A percentile compares a stretch with the other conserved stretches of the same genome.
These are phyloP conservation scores for Psylliodes chrysocephalus DNA, from an alignment of 2,888 invertebrate genomes.

Conservation along the genomic window DNA sequence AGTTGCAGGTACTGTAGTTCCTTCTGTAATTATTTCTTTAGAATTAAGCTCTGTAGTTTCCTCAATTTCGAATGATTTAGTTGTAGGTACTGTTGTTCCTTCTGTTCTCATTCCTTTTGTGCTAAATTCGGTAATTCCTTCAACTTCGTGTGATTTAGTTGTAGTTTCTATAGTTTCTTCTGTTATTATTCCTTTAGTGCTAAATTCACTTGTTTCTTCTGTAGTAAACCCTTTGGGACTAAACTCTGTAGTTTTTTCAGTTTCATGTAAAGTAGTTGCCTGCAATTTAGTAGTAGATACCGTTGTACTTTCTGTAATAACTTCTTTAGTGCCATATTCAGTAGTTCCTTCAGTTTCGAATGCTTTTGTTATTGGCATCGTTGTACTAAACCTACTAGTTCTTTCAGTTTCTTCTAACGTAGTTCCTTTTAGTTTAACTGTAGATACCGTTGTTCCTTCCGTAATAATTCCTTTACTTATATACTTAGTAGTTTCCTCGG, in stretches of 20 bases:
- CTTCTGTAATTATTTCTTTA: neutral
- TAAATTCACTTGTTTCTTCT: no score
- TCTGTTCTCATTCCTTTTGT: no score
- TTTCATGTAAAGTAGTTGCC: no score
- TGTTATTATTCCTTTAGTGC: no score
- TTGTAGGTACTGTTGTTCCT: neutral
- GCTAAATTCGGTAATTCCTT: no score
- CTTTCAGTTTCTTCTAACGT: neutral
- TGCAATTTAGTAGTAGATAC: neutral
- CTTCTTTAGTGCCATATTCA: neutral
- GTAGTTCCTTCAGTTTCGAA: neutral
- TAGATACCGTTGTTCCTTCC: constrained; percentile 39
- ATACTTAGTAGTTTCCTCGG: no score
- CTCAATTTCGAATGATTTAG: neutral
- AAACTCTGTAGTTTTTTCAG: neutral
- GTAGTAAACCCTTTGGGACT: no score
- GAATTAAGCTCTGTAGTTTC: neutral
- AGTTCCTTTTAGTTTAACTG: constrained; percentile 41
- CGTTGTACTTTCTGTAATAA: neutral
- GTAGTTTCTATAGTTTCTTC: neutral
- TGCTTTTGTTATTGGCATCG: no score
- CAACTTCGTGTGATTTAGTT: neutral
- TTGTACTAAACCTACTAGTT: no score
- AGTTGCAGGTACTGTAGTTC: neutral
- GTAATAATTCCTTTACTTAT: no score